Evolutionary conservation across 1,140 invertebrate genomes (phyloP).

Genomic region (Cyrtorhinus lividipennis): DNA sequence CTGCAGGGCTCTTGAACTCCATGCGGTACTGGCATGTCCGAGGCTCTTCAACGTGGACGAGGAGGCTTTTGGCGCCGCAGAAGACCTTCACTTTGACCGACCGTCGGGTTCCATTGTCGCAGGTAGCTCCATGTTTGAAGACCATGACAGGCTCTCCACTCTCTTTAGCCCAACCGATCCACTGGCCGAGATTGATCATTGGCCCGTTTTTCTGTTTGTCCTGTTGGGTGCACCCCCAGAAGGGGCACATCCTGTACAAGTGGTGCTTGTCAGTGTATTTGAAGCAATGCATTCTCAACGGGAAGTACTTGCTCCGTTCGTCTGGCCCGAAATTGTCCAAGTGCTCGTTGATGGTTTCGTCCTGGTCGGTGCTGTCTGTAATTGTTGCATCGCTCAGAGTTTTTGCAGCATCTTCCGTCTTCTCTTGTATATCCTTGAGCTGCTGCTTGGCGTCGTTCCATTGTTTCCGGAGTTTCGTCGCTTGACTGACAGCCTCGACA

Average conservation of each 20-base stretch:
- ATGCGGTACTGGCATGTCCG: background rate
- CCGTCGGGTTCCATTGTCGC: background rate
- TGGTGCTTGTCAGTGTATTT: background rate
- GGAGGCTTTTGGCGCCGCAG: background rate
- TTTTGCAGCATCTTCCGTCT: constrained; percentile 18
- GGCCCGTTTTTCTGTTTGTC: background rate
- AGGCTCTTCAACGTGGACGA: constrained; percentile 3
- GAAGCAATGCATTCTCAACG: background rate
- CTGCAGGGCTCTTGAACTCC: background rate
- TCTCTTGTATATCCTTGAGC: constrained; percentile 26
- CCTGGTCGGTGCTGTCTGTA: background rate
- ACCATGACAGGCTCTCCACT: background rate
- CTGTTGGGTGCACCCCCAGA: background rate
- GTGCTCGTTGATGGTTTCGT: background rate
- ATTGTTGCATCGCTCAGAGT: background rate
- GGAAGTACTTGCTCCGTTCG: background rate
- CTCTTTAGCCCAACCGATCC: background rate
- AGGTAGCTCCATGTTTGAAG: background rate
- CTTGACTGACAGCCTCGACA: constrained; percentile 39
- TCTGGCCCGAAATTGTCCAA: background rate
- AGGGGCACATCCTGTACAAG: background rate
- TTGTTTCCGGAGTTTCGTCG: constrained; percentile 37
- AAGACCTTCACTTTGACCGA: background rate
- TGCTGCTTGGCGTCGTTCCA: constrained; percentile 40
- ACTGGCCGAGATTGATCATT: background rate